Base-by-base conservation (phyloP, 2,113 vertebrate genomes). In the Butorides virescens region DNA sequence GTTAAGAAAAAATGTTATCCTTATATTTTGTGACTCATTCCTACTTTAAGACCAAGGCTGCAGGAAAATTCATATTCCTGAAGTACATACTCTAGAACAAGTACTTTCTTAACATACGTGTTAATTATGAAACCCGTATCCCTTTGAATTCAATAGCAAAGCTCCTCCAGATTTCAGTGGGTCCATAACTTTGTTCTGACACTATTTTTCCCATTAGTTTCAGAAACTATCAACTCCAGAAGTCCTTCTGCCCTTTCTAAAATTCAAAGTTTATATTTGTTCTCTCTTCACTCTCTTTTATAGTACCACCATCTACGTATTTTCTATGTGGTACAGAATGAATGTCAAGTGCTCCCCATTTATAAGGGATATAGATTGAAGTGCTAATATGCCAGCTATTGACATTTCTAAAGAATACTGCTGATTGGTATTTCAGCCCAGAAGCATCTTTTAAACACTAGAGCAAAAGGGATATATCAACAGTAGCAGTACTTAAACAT, bases 321-420 rank as follows among this genome's bases (percentile, higher is more conserved):
- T 96, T 96, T 52, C 74, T 88, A 62, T 88, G 66, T 92, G 93
- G n/a, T 88, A 90, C 76, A 92, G 75, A 95, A 96, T 82, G 81
- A 97, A 97, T 96, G 95, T 95, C 96, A 97, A 96, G 95, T 82
- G 87, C 53, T 88, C 63, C 82, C 59, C 78, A 82, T 92, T 92
- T 94, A 87, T 85, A 90, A 65, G 77, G 72, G 42, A 70, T 93
- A 95, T 88, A 95, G 87, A 88, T 96, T 97, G 92, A 97, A 97
- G 95, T 90, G 89, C 61, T 96, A 93, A 84, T 83, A 93, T 93
- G 72, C 88, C 82, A 94, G 93, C 91, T 91, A 93, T 92, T 97
- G 96, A 97, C 95, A 94, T 97, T 97, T 97, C 66, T 92, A 97
- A 97, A 97, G 91, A 96, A 96, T 97, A 87, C 74, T 59, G 67